Evolutionary conservation across 2,113 vertebrate genomes (phyloP).

Genomic region (Myanophis thanlyinensis): DNA sequence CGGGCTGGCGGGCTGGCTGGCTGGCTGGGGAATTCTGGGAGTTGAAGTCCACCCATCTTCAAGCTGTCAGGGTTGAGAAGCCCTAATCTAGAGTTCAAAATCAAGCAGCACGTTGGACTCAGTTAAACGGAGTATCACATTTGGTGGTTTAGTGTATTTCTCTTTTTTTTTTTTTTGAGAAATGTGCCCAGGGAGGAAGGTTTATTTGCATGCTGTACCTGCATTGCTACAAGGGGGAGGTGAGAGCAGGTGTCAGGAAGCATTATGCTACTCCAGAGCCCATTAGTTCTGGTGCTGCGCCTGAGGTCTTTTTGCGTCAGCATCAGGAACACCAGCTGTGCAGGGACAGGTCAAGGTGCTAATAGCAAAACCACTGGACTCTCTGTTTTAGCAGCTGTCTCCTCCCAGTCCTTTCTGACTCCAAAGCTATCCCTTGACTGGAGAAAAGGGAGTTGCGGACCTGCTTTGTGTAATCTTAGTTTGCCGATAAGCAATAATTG

Average conservation of each 20-base stretch:
- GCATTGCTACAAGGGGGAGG: neutral
- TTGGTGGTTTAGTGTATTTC: neutral
- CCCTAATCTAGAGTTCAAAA: neutral
- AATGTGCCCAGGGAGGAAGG: neutral
- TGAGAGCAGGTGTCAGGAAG: conserved; percentile 15
- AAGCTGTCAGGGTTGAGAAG: neutral
- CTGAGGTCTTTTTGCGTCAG: neutral
- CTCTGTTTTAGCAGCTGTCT: neutral
- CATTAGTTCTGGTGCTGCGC: conserved; percentile 6
- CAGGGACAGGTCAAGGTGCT: neutral
- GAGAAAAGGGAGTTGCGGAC: neutral
- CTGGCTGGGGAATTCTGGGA: neutral
- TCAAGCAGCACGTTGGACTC: neutral
- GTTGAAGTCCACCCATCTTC: neutral
- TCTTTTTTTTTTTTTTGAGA: neutral
- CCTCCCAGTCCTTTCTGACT: neutral
- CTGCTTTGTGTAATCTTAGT: neutral
- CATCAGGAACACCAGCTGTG: neutral
- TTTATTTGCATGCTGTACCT: neutral
- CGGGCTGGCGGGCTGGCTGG: no score
- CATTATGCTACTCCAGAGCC: conserved; percentile 11
- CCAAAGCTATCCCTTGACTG: neutral
- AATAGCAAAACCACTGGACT: neutral
- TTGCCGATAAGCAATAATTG: neutral
- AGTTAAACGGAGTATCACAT: neutral